phyloP scores from a whole-genome alignment of 2,888 invertebrate genomes.

The Nomada flava region DNA sequence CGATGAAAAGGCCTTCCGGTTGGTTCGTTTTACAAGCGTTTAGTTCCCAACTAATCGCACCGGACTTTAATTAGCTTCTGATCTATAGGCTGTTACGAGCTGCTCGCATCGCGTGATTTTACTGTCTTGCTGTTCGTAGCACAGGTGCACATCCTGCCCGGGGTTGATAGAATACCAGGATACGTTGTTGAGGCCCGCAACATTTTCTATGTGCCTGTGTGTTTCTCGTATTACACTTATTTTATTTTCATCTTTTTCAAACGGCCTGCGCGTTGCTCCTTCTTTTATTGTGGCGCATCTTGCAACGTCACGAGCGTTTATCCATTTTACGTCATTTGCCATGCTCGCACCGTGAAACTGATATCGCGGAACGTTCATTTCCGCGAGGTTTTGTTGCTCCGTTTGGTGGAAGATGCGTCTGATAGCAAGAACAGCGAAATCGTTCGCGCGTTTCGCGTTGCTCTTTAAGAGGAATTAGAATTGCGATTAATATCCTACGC shows the following conservation, averaged over 20 bases:
- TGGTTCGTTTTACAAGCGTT: neutral
- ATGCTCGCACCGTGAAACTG: constrained; percentile 57
- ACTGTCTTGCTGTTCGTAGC: constrained; percentile 36
- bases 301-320: constrained; percentile 64
- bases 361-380: constrained; percentile 58
- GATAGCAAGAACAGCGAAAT: constrained; percentile 42
- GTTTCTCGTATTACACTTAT: constrained; percentile 48
- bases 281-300: constrained; percentile 38
- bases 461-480: constrained; percentile 54
- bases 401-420: constrained; percentile 28
- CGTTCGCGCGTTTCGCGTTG: constrained; percentile 41
- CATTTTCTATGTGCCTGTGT: constrained; percentile 43
- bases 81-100: constrained; percentile 35
- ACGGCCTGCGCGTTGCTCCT: neutral
- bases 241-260: constrained; percentile 36
- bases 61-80: constrained; percentile 60
- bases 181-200: constrained; percentile 40
- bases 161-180: constrained; percentile 54
- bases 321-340: constrained; percentile 64
- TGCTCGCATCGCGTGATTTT: constrained; percentile 56
- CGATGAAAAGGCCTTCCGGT: neutral
- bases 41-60: constrained; percentile 24
- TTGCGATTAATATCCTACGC: constrained; percentile 45
- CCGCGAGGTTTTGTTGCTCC: constrained; percentile 42
- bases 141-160: constrained; percentile 62